These are phyloP conservation scores for Gopherus evgoodei DNA, from an alignment of 2,113 vertebrate genomes.

Conservation along the genomic window DNA sequence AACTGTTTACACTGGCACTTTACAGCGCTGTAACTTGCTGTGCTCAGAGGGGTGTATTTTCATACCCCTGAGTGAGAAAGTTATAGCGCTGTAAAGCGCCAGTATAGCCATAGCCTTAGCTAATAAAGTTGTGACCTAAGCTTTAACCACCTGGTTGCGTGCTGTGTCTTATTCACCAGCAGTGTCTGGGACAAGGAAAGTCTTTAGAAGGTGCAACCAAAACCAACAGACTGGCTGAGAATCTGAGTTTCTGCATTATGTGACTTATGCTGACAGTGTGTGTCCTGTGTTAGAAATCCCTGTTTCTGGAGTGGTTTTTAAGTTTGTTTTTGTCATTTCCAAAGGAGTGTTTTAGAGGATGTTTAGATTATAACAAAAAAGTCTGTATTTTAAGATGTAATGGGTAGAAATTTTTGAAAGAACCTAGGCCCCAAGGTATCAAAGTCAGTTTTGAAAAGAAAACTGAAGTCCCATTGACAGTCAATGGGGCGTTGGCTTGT, in stretches of 20 bases:
- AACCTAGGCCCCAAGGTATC: neutral
- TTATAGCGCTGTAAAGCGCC: too few relatives aligned
- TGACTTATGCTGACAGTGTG: neutral
- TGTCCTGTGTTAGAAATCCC: neutral
- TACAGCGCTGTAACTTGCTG: too few relatives aligned
- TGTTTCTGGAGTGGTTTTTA: neutral
- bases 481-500: neutral
- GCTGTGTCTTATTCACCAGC: neutral
- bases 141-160: neutral
- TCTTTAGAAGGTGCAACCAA: too few relatives aligned
- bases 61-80: too few relatives aligned
- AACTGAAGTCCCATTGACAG: neutral
- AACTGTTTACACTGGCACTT: too few relatives aligned
- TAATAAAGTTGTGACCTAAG: neutral
- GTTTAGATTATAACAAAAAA: neutral
- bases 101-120: neutral
- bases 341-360: neutral
- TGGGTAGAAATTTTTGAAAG: neutral
- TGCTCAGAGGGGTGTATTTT: too few relatives aligned
- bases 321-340: neutral
- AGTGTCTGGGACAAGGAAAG: neutral
- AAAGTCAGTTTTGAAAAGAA: neutral
- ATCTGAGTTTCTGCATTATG: neutral
- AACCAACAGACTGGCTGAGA: neutral
- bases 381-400: neutral